phyloP scores from a whole-genome alignment of 2,888 invertebrate genomes.

The Cheilosia vulpina region DNA sequence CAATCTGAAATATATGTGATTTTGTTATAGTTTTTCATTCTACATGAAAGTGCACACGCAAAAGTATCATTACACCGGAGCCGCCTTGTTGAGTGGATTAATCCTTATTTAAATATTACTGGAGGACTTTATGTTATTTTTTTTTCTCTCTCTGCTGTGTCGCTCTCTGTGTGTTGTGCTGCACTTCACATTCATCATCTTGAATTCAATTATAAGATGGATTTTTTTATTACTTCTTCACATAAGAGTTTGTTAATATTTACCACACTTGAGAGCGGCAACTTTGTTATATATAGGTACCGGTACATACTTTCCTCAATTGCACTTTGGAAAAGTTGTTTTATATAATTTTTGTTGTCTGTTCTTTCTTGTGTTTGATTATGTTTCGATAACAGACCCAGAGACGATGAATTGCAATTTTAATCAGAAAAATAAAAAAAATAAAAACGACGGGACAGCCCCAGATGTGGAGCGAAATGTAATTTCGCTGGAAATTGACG shows the following conservation, averaged over 20 bases:
- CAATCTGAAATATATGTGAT: conserved; percentile 55
- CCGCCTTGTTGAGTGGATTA: conserved; percentile 70
- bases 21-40: conserved; percentile 37
- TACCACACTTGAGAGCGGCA: conserved; percentile 70
- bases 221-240: conserved; percentile 42
- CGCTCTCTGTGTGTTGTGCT: conserved; percentile 10
- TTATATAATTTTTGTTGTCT: conserved; percentile 14
- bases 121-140: conserved; percentile 67
- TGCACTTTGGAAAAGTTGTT: conserved; percentile 55
- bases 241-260: conserved; percentile 74
- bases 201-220: conserved; percentile 48
- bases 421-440: not conserved
- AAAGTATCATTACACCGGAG: conserved; percentile 73
- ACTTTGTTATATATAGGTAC: conserved; percentile 62
- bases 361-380: conserved; percentile 58
- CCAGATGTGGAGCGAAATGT: conserved; percentile 8
- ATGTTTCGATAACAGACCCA: conserved; percentile 52
- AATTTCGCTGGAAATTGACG: conserved; percentile 52
- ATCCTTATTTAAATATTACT: conserved; percentile 74
- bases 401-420: conserved; percentile 67
- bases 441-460: not conserved
- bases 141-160: not conserved
- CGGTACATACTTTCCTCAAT: conserved; percentile 52
- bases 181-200: conserved; percentile 64
- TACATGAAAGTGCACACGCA: conserved; percentile 68